Conservation (phyloP, 92 coral and sea anemone species). For the Epizoanthus scotinus region DNA sequence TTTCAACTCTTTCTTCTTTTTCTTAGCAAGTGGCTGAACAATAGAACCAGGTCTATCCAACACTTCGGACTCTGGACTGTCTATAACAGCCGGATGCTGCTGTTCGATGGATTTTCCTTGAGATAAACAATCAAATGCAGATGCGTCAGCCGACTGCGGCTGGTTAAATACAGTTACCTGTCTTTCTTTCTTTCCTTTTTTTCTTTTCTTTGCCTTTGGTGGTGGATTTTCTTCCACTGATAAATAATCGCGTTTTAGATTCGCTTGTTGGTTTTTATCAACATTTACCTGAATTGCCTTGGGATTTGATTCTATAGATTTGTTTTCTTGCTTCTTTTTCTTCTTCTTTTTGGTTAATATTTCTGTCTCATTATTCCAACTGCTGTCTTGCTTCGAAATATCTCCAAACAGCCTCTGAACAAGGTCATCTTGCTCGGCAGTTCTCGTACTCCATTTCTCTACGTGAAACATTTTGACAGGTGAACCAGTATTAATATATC, state of each 20-base stretch:
- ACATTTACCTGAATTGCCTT: not conserved
- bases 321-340: not conserved
- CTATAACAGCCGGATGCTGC: not conserved
- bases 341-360: not conserved
- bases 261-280: not conserved
- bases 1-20: constrained; percentile 28
- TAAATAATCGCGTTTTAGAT: not conserved
- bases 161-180: not conserved
- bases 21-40: constrained; percentile 13
- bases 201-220: constrained; percentile 48
- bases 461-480: constrained; percentile 50
- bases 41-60: not conserved
- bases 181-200: constrained; percentile 44
- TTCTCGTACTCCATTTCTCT: constrained; percentile 57
- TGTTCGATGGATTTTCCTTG: not conserved
- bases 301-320: not conserved
- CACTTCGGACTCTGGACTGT: not conserved
- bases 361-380: not conserved
- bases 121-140: constrained; percentile 13
- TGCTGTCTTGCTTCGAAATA: not conserved
- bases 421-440: constrained; percentile 54
- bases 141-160: not conserved
- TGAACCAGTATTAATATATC: not conserved
- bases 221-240: not conserved
- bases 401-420: constrained; percentile 67